phyloP scores from a whole-genome alignment of 2,113 vertebrate genomes.

The Pteronura brasiliensis region DNA sequence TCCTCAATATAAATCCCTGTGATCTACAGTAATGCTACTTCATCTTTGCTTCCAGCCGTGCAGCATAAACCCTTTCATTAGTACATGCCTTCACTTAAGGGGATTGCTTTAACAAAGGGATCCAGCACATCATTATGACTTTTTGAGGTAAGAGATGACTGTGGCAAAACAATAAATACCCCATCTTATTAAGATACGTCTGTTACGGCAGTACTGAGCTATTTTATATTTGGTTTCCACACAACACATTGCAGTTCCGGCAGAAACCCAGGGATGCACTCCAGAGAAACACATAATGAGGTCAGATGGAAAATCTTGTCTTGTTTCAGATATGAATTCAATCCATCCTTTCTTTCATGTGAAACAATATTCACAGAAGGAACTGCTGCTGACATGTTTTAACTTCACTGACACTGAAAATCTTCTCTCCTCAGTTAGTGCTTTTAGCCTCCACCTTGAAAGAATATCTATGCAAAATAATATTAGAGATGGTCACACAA shows the following conservation, averaged over 20 bases:
- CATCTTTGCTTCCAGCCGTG: constrained; percentile 74
- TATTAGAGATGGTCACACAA: constrained; percentile 3
- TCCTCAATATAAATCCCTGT: constrained; percentile 76
- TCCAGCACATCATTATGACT: constrained; percentile 73
- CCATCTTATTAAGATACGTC: constrained; percentile 77
- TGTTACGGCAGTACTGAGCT: constrained; percentile 62
- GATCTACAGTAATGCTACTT: constrained; percentile 74
- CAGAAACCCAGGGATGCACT: constrained; percentile 77
- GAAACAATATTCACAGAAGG: constrained; percentile 73
- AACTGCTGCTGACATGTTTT: constrained; percentile 75
- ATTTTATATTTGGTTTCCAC: constrained; percentile 76
- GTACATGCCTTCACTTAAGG: constrained; percentile 72
- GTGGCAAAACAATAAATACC: constrained; percentile 80
- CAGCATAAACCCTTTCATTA: constrained; percentile 79
- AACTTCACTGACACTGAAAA: constrained; percentile 76
- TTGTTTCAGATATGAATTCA: constrained; percentile 83
- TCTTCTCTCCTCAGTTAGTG: constrained; percentile 62
- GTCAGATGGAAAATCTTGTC: constrained; percentile 84
- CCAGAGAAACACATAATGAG: constrained; percentile 85
- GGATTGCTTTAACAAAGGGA: constrained; percentile 78
- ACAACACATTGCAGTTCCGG: constrained; percentile 73
- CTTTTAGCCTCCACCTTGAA: constrained; percentile 68
- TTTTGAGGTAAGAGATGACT: constrained; percentile 77
- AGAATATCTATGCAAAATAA: neutral
- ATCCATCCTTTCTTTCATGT: constrained; percentile 80